These are phyloP conservation scores for Heteractis magnifica DNA, from an alignment of 92 coral and sea anemone genomes.

Conservation along the genomic window DNA sequence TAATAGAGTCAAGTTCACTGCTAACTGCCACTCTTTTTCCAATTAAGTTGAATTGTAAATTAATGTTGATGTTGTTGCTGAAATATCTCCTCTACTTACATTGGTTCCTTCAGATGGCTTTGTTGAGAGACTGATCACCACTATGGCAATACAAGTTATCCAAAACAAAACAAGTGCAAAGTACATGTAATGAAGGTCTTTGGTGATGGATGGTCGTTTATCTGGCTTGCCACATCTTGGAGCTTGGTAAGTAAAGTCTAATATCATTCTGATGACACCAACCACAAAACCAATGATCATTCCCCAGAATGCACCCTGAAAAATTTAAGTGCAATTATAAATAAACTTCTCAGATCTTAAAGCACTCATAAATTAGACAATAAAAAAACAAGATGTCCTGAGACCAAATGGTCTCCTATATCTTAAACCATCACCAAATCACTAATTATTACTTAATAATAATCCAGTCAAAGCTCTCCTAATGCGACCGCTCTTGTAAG, in stretches of 20 bases:
- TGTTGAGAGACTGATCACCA: slow-evolving; percentile 76
- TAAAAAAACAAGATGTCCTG: too few relatives aligned
- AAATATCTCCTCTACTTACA: slow-evolving; percentile 41
- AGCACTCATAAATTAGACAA: background rate
- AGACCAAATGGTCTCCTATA: too few relatives aligned
- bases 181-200: slow-evolving; percentile 88
- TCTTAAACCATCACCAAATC: too few relatives aligned
- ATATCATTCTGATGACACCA: slow-evolving; percentile 86
- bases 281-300: slow-evolving; percentile 87
- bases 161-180: slow-evolving; percentile 91
- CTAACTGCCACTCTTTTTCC: too few relatives aligned
- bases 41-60: too few relatives aligned
- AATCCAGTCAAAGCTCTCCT: too few relatives aligned
- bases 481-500: too few relatives aligned
- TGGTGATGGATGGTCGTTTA: slow-evolving; percentile 78
- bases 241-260: slow-evolving; percentile 79
- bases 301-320: slow-evolving; percentile 99
- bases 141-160: slow-evolving; percentile 77
- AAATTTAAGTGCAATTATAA: background rate
- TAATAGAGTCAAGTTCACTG: background rate
- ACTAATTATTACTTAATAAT: too few relatives aligned
- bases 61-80: too few relatives aligned
- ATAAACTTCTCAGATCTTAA: background rate
- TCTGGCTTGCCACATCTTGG: slow-evolving; percentile 91
- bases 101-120: slow-evolving; percentile 55